Percentiles rank a stretch among this genome's conserved stretches.
These are phyloP conservation scores for Chaetorhynchus papuensis DNA, from an alignment of 2,113 vertebrate species.

Conservation along the genomic window DNA sequence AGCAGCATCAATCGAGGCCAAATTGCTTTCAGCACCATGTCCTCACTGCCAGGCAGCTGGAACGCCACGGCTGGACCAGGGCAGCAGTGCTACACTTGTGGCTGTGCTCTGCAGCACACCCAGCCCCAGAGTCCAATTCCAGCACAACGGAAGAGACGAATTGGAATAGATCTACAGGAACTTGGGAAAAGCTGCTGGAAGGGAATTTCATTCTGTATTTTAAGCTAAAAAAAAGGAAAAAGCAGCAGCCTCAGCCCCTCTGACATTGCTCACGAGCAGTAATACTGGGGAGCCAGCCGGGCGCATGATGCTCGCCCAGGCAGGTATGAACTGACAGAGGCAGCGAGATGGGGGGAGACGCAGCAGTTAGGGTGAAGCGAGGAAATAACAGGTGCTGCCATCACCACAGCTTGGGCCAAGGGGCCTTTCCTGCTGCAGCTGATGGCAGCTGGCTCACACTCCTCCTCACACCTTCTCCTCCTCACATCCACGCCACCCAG, in stretches of 20 bases:
- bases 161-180: conserved; percentile 30
- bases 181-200: background rate
- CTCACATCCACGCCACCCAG: accelerated
- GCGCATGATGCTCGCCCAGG: background rate
- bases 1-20: background rate
- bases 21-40: accelerated
- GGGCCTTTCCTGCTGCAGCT: background rate
- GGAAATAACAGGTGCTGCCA: background rate
- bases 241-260: background rate
- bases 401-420: background rate
- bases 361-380: background rate
- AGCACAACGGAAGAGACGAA: background rate
- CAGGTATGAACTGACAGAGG: background rate
- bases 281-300: background rate
- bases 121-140: background rate
- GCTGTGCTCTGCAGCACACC: background rate
- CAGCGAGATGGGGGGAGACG: background rate
- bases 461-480: background rate
- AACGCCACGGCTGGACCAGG: accelerated
- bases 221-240: background rate
- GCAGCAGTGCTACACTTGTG: background rate
- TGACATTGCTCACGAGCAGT: accelerated
- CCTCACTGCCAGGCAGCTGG: background rate
- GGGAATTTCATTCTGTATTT: background rate
- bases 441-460: background rate